Evolutionary conservation across 1,140 invertebrate species (phyloP), one percentile per base, ranked within the genome.

Genomic region (Musca domestica): DNA sequence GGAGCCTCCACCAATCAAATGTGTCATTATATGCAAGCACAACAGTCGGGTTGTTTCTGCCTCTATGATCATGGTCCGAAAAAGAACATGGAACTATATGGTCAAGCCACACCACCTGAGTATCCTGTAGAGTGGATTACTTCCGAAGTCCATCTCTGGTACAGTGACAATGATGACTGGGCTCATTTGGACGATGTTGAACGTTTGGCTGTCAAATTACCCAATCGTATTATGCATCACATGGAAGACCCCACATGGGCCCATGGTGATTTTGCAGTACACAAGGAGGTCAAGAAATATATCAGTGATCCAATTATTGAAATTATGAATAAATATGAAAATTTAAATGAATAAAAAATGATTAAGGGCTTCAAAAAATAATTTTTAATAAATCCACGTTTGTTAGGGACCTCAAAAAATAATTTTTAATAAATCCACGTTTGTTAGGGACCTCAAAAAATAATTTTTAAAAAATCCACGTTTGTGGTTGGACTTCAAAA

Each of bases 181-280:
- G 83, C 86, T 1, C 81, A 75, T 81, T 83, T 85, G 34, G 77
- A 86, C 81, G 90, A 92, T 78, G 86, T 92, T 0, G 72, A 83
- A 49, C 78, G 76, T 70, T 76, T 91, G 12, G 76, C 76, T 0
- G 6, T 19, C 0, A 51, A 67, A 0, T 6, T 79, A 58, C 74
- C 76, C 2, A 79, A 79, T 78, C 69, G 71, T n/a, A 67, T 81
- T 3, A 74, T 84, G 76, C 86, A 84, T 66, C 79, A 81, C 72
- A 86, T 90, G 2, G 77, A 83, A 0, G 73, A 85, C 61, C 61
- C 81, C 0, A 73, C 79, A 56, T 91, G 88, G 70, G 86, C 87
- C 70, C 89, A 90, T 70, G 69, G 87, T 2, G 89, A 90, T 69
- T 90, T 86, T 70, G 54, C 67, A 14, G 9, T 73, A 0, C 70